Conservation (phyloP, 1,140 invertebrate genomes). For the Drosophila fuyamai region DNA sequence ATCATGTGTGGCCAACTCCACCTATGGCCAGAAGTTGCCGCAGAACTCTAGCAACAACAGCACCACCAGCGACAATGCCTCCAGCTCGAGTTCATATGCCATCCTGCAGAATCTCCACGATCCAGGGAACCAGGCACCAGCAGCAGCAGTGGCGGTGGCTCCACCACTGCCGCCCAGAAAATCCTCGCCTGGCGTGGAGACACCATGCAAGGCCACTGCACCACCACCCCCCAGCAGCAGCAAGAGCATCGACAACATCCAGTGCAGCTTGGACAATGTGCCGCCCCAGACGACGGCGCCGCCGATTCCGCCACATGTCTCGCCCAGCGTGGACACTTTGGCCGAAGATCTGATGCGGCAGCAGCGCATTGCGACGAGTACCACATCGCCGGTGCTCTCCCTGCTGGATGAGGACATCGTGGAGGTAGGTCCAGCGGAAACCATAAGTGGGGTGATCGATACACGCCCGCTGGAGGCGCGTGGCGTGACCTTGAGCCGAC, state of each 20-base stretch:
- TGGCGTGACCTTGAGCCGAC: slow-evolving; percentile 39
- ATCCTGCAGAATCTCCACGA: slow-evolving; percentile 80
- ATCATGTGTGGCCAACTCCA: slow-evolving; percentile 66
- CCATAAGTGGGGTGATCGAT: slow-evolving; percentile 88
- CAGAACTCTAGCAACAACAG: slow-evolving; percentile 51
- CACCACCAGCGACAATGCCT: slow-evolving; percentile 52
- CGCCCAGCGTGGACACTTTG: slow-evolving; percentile 62
- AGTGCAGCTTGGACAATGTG: slow-evolving; percentile 78
- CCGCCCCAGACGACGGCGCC: slow-evolving; percentile 82
- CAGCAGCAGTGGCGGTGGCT: slow-evolving; percentile 37
- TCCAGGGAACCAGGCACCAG: slow-evolving; percentile 6
- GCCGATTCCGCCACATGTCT: slow-evolving; percentile 81
- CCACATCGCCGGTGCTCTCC: slow-evolving; percentile 67
- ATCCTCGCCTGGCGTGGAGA: slow-evolving; percentile 86
- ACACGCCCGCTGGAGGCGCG: slow-evolving; percentile 85
- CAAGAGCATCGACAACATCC: slow-evolving; percentile 75
- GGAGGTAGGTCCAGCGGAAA: slow-evolving; percentile 88
- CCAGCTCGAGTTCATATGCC: slow-evolving; percentile 75
- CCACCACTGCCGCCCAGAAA: slow-evolving; percentile 87
- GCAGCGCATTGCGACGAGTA: slow-evolving; percentile 65
- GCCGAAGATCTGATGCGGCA: slow-evolving; percentile 75
- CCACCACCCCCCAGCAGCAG: slow-evolving; percentile 51
- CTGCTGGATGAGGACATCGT: slow-evolving; percentile 85
- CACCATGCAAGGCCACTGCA: slow-evolving; percentile 59
- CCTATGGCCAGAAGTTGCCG: slow-evolving; percentile 66